Evolutionary conservation across 2,113 vertebrate genomes (phyloP).

Genomic region (Protobothrops mucrosquamatus): DNA sequence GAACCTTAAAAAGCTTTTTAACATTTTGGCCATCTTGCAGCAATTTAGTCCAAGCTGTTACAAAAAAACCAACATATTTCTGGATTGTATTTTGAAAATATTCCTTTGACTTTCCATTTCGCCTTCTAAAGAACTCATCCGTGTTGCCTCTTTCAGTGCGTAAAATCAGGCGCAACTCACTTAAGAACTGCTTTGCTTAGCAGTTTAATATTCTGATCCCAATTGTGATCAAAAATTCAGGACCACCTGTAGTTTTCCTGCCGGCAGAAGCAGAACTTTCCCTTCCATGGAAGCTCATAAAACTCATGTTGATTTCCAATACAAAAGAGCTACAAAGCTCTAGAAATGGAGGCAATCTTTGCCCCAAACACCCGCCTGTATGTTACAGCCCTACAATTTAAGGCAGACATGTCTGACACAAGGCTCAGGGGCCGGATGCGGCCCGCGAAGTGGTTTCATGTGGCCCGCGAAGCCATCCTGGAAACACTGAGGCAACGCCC

Average conservation of each 20-base stretch:
- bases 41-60: not conserved
- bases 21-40: not conserved
- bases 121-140: not conserved
- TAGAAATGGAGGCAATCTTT: slow-evolving; percentile 23
- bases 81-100: not conserved
- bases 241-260: not conserved
- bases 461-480: too few relatives aligned
- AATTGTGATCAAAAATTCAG: not conserved
- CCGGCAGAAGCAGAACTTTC: not conserved
- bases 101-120: not conserved
- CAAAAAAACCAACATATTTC: not conserved
- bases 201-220: not conserved
- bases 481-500: too few relatives aligned
- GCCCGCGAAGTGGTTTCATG: too few relatives aligned
- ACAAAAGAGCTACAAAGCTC: slow-evolving; percentile 17
- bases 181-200: not conserved
- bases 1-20: not conserved
- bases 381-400: not conserved
- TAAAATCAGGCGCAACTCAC: not conserved
- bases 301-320: slow-evolving; percentile 4
- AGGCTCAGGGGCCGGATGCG: too few relatives aligned
- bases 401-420: not conserved
- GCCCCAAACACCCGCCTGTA: not conserved
- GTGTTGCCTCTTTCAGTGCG: too few relatives aligned
- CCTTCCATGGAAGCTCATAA: slow-evolving; percentile 12